Conservation (phyloP, 2,113 vertebrate genomes). For the Calypte anna region DNA sequence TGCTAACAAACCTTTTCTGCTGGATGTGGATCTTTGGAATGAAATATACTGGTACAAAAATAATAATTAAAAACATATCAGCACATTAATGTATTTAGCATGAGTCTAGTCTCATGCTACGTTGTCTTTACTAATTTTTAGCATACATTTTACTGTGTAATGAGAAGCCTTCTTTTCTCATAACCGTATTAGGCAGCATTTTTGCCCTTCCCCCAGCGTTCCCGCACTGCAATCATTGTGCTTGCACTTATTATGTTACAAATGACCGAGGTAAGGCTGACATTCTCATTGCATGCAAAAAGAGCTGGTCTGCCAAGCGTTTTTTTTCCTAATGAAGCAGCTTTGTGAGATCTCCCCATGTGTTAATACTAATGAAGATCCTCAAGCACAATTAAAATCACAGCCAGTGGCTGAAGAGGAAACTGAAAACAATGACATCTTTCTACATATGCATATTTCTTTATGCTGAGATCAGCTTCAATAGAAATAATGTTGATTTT, state of each 20-base stretch:
- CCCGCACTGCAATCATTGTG: constrained; percentile 90
- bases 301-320: constrained; percentile 85
- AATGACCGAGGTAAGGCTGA: constrained; percentile 97
- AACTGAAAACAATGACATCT: constrained; percentile 83
- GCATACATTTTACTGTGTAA: constrained; percentile 93
- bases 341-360: constrained; percentile 87
- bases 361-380: constrained; percentile 96
- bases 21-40: constrained; percentile 80
- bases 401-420: constrained; percentile 81
- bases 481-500: not conserved
- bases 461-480: constrained; percentile 38
- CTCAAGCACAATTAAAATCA: constrained; percentile 91
- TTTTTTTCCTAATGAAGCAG: constrained; percentile 85
- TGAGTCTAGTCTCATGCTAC: constrained; percentile 85
- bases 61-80: constrained; percentile 91
- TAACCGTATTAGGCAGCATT: constrained; percentile 83
- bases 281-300: constrained; percentile 92
- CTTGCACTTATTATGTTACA: constrained; percentile 97
- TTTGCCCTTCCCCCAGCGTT: constrained; percentile 89
- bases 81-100: constrained; percentile 89
- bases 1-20: constrained; percentile 83
- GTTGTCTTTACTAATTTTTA: constrained; percentile 88
- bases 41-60: constrained; percentile 86
- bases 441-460: constrained; percentile 67
- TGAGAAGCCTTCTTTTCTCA: constrained; percentile 85